phyloP scores from a whole-genome alignment of 2,113 vertebrate genomes.

The Lipotes vexillifer region DNA sequence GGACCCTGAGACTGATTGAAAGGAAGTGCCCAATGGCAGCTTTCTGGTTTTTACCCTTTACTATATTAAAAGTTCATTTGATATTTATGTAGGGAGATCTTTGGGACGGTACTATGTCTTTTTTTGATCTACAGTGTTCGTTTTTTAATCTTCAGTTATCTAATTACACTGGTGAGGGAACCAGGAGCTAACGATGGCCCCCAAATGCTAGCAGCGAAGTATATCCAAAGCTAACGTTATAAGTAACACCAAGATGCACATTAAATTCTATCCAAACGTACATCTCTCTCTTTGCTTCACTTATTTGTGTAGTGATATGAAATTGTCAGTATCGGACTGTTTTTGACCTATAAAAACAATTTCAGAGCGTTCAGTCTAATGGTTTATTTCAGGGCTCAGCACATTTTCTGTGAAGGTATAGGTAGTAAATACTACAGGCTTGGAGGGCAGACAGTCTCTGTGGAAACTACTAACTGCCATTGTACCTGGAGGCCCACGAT shows the following conservation, averaged over 20 bases:
- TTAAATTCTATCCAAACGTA: neutral
- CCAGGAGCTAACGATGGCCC: neutral
- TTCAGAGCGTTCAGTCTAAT: neutral
- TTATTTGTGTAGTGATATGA: neutral
- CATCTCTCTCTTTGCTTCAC: neutral
- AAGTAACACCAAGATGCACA: neutral
- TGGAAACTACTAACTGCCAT: neutral
- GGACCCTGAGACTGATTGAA: neutral
- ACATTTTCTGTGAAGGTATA: neutral
- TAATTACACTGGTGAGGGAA: neutral
- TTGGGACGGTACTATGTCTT: neutral
- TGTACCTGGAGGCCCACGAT: neutral
- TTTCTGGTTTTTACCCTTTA: constrained; percentile 13
- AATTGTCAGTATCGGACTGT: neutral
- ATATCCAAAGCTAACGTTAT: neutral
- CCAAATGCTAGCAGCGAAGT: neutral
- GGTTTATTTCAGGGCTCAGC: neutral
- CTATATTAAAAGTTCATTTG: neutral
- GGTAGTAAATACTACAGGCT: neutral
- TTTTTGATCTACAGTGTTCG: neutral
- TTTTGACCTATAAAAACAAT: neutral
- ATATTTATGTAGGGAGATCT: neutral
- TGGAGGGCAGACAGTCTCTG: neutral
- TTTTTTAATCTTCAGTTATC: neutral
- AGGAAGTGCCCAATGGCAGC: neutral